Base-by-base conservation (phyloP, 2,888 invertebrate species). In the Mesochorus sp. region DNA sequence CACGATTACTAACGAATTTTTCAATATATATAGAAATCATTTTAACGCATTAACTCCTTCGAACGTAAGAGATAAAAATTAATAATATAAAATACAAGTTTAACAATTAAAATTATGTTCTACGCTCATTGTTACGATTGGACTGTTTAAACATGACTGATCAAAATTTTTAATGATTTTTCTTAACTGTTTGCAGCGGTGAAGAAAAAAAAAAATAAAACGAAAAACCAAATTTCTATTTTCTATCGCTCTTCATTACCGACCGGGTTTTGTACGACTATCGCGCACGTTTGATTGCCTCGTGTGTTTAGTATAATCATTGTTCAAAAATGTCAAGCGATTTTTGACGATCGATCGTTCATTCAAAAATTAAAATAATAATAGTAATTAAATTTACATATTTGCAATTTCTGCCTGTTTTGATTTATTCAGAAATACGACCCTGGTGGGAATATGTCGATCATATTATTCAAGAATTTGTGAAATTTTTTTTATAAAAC, bases 1-100 rank as follows among this genome's bases (percentile, higher is more conserved):
- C 28, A 73, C 12, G 19, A 39, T n/a, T 49, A 19, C 51, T 73
- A 77, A 80, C 67, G 42, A 42, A 77, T 71, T 64, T n/a, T n/a
- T n/a, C n/a, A n/a, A 42, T 26, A 6, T 12, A 42, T 26, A 14
- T 26, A 24, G n/a, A n/a, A n/a, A n/a, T n/a, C 39, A 42, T 42
- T 8, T 12, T 37, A 2, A 2, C n/a, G 37, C 24, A 59, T 26
- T 42, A 0, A 3, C 8, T 59, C 47, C 1, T 19, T 47, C 3
- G 2, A 44, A 44, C 0, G n/a, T n/a, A n/a, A n/a, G n/a, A n/a
- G 5, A 21, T 19, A 19, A 21, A 19, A 44, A 6, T 12, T 0
- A 44, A 37, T n/a, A 21, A 10, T 19, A 34, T 6, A 5, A 1
- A 0, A 17, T 3, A 57, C 19, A 37, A 57, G 21, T 6, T 12